Base-by-base conservation (phyloP, 1,140 invertebrate species). In the Philaenus spumarius region DNA sequence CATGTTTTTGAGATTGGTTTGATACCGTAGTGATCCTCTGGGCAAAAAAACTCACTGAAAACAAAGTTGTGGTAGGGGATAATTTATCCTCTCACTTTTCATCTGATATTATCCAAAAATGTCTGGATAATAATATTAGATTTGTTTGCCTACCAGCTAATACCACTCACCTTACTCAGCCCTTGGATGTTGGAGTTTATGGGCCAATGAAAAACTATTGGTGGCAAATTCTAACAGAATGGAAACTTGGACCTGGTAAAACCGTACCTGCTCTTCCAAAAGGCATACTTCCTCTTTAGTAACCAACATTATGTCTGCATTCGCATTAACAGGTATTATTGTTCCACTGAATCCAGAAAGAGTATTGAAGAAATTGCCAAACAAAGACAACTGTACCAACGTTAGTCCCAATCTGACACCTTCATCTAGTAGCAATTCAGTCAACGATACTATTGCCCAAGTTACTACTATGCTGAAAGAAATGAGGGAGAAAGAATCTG, bases 131-230 rank as follows among this genome's bases (percentile, higher is more conserved):
- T 45, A 59, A 74, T 50, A 72, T 76, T 17, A 55, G 53, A 24
- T 73, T 76, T 60, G 47, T 73, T 2, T 71, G 68, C 47, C 64
- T 76, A 9, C 70, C 72, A 19, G 62, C 71, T 3, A 76, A 77
- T 61, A 60, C 67, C 1, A 75, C 72, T 1, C 73, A 77, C 54
- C 35, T 74, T 7, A 64, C 67, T 20, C 73, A 77, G 55, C 72
- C 74, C 5, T 57, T 77, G n/a, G 72, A 77, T 62, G 68, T 74
- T 15, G 67, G 67, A n/a, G 66, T 71, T 34, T 73, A 71, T 62
- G 23, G 59, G 6, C 66, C 71, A 11, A 48, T 76, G 56, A 75
- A 74, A 54, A 66, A 51, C 11, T 60, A 55, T 17, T 76, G 73
- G 75, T 58, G 68, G 52, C 58, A 66, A 50, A 66, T 75, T 46